Percentiles rank a stretch among this genome's conserved stretches.
phyloP scores from a whole-genome alignment of 2,888 invertebrate genomes.

The Trissonchulus latispiculum region DNA sequence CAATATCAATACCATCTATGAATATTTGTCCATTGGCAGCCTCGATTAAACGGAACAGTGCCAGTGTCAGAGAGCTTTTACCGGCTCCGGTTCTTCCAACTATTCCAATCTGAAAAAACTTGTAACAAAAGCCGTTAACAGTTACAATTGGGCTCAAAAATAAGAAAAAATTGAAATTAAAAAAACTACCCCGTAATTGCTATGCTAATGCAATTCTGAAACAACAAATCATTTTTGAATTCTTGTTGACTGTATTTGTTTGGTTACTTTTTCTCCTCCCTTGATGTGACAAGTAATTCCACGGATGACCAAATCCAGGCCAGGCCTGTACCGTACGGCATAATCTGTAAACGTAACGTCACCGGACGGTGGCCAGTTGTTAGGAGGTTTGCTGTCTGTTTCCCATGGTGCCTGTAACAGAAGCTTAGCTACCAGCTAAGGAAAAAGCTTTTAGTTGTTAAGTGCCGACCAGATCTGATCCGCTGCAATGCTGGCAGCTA shows the following conservation, averaged over 20 bases:
- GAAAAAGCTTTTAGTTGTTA: too few relatives aligned
- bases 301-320: slow-evolving; percentile 54
- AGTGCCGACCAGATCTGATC: too few relatives aligned
- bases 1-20: slow-evolving; percentile 61
- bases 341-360: slow-evolving; percentile 67
- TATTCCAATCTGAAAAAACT: slow-evolving; percentile 58
- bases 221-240: too few relatives aligned
- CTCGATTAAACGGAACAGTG: slow-evolving; percentile 68
- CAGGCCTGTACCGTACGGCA: slow-evolving; percentile 73
- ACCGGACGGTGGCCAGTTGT: slow-evolving; percentile 71
- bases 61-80: slow-evolving; percentile 62
- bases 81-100: slow-evolving; percentile 78
- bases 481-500: too few relatives aligned
- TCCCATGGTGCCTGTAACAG: slow-evolving; percentile 50
- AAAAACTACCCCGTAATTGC: too few relatives aligned
- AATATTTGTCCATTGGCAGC: slow-evolving; percentile 62
- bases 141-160: too few relatives aligned
- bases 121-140: too few relatives aligned
- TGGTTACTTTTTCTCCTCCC: slow-evolving; percentile 54
- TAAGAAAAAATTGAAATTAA: too few relatives aligned
- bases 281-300: slow-evolving; percentile 52
- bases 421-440: too few relatives aligned
- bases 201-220: too few relatives aligned
- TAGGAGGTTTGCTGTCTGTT: slow-evolving; percentile 52
- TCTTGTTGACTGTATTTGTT: too few relatives aligned